Evolutionary conservation across 2,113 vertebrate species (phyloP).

Genomic region (Sylvia atricapilla): DNA sequence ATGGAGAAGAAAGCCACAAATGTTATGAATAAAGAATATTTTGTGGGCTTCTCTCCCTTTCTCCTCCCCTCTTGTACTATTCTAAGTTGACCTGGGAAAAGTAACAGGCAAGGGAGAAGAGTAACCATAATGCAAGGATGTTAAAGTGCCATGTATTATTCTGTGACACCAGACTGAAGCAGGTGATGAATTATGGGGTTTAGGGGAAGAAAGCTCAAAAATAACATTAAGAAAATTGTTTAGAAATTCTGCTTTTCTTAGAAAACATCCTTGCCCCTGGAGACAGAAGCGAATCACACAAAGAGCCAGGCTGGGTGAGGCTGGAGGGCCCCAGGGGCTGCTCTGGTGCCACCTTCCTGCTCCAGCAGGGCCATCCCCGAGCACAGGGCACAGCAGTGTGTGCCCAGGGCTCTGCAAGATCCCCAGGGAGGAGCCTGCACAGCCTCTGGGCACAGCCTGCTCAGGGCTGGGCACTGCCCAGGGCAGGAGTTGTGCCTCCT

Average conservation of each 20-base stretch:
- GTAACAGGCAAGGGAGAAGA: not conserved
- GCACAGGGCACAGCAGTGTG: not conserved
- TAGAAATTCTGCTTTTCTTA: not conserved
- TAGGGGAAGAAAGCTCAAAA: not conserved
- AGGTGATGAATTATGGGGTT: not conserved
- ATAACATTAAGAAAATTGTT: not conserved
- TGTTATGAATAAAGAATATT: not conserved
- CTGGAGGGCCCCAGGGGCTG: not conserved
- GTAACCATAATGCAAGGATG: not conserved
- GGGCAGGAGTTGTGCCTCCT: not conserved
- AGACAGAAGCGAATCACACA: not conserved
- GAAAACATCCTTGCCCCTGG: not conserved
- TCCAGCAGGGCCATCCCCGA: not conserved
- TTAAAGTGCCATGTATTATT: not conserved
- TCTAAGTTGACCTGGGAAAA: not conserved
- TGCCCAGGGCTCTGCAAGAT: not conserved
- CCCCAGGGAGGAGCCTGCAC: not conserved
- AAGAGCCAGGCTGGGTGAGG: fast-evolving
- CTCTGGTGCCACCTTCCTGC: not conserved
- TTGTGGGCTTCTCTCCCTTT: not conserved
- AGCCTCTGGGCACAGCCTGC: not conserved
- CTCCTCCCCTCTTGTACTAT: not conserved
- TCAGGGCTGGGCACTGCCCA: not conserved
- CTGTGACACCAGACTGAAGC: not conserved
- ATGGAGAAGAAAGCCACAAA: not conserved